Conservation (phyloP, 53 echinoderm and acorn worm genomes). For the Echinometra lucunter region DNA sequence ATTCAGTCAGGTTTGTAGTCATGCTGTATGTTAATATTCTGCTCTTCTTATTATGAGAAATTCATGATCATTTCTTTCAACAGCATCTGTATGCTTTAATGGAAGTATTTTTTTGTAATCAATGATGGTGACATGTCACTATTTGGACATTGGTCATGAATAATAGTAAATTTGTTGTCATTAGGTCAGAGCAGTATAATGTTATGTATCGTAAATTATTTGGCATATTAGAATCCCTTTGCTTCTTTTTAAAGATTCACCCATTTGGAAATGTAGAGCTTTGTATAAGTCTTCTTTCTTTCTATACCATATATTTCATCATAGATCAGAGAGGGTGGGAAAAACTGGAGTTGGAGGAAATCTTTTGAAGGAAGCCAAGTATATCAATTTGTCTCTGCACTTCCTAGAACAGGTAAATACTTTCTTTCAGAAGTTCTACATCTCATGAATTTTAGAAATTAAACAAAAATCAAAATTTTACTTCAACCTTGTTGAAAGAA, state of each 20-base stretch:
- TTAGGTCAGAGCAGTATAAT: too few relatives aligned
- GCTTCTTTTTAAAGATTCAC: neutral
- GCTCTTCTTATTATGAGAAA: too few relatives aligned
- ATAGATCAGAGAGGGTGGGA: slow-evolving; percentile 93
- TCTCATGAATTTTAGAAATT: neutral
- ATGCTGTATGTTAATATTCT: too few relatives aligned
- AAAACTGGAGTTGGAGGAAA: slow-evolving; percentile 96
- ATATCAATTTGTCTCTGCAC: slow-evolving; percentile 96
- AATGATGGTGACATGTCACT: too few relatives aligned
- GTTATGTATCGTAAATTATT: neutral
- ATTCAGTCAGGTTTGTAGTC: too few relatives aligned
- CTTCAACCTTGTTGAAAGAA: neutral
- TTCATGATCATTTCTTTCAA: too few relatives aligned
- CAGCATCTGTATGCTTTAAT: too few relatives aligned
- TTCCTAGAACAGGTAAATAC: slow-evolving; percentile 90
- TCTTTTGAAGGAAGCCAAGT: slow-evolving; percentile 93
- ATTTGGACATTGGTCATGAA: too few relatives aligned
- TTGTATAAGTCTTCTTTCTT: neutral
- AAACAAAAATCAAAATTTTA: too few relatives aligned
- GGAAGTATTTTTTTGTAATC: too few relatives aligned
- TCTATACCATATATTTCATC: neutral
- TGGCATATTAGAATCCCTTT: neutral
- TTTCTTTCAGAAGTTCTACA: neutral
- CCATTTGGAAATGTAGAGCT: neutral
- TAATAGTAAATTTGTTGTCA: neutral